These are phyloP conservation scores for Hyaena hyaena DNA, from an alignment of 2,113 vertebrate genomes.

Conservation along the genomic window DNA sequence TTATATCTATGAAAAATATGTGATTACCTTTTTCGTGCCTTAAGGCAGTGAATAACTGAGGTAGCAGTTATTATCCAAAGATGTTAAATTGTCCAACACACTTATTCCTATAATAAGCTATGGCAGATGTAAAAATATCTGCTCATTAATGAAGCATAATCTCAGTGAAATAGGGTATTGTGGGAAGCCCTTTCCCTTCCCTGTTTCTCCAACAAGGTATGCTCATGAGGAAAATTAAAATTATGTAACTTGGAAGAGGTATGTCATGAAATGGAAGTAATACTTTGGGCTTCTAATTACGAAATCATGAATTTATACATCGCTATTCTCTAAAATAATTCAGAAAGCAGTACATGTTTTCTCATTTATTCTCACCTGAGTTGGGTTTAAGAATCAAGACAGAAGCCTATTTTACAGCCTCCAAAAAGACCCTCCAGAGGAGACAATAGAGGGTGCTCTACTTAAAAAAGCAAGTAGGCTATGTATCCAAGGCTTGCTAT, in stretches of 20 bases:
- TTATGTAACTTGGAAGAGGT: background rate
- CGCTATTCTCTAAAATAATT: background rate
- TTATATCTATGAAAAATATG: background rate
- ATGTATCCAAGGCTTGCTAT: background rate
- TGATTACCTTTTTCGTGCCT: background rate
- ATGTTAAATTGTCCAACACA: background rate
- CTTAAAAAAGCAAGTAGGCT: background rate
- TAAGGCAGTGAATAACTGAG: background rate
- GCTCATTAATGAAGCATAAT: background rate
- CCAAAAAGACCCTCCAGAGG: background rate
- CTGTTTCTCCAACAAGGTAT: background rate
- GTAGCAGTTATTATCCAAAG: background rate
- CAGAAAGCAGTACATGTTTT: background rate
- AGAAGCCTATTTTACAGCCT: background rate
- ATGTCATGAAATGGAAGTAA: background rate
- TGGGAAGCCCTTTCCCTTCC: background rate
- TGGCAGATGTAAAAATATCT: background rate
- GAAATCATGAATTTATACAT: background rate
- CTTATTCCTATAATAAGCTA: background rate
- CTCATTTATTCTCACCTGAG: slow-evolving; percentile 14
- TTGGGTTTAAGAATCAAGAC: background rate
- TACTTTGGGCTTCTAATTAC: background rate
- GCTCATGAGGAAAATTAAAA: background rate
- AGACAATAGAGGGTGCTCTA: background rate
- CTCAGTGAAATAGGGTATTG: background rate